Evolutionary conservation across 2,797 vertebrate species (phyloP).

Genomic region (Aulostomus chinensis): DNA sequence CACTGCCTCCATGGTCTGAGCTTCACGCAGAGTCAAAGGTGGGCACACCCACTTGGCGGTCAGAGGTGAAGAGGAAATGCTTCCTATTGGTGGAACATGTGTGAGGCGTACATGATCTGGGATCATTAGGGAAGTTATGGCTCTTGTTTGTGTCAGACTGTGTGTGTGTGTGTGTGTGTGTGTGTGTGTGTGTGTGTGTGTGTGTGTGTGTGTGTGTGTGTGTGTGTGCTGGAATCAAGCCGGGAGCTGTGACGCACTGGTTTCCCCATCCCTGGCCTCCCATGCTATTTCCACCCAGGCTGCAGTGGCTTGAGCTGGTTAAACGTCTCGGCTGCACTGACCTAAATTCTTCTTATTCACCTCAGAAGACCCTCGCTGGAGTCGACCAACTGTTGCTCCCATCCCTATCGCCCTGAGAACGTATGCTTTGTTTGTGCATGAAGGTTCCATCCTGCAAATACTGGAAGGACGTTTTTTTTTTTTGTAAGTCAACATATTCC

Average conservation of each 20-base stretch:
- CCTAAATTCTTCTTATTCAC: constrained; percentile 83
- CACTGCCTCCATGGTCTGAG: constrained; percentile 7
- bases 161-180: background rate
- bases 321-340: constrained; percentile 77
- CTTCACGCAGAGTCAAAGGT: constrained; percentile 15
- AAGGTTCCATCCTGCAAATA: constrained; percentile 68
- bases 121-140: constrained; percentile 76
- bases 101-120: constrained; percentile 56
- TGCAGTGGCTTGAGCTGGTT: constrained; percentile 75
- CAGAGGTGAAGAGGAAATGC: constrained; percentile 56
- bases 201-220: background rate
- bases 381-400: constrained; percentile 35
- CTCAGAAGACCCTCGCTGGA: constrained; percentile 79
- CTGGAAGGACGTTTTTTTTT: constrained; percentile 55
- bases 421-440: constrained; percentile 67
- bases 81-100: constrained; percentile 51
- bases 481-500: constrained; percentile 38
- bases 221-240: constrained; percentile 49
- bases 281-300: constrained; percentile 76
- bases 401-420: constrained; percentile 27
- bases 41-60: constrained; percentile 56
- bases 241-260: constrained; percentile 68
- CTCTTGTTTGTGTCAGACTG: constrained; percentile 66
- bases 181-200: constrained; percentile 11
- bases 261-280: constrained; percentile 77